Conservation (phyloP, 2,888 invertebrate species). For the Hypolimnas misippus region DNA sequence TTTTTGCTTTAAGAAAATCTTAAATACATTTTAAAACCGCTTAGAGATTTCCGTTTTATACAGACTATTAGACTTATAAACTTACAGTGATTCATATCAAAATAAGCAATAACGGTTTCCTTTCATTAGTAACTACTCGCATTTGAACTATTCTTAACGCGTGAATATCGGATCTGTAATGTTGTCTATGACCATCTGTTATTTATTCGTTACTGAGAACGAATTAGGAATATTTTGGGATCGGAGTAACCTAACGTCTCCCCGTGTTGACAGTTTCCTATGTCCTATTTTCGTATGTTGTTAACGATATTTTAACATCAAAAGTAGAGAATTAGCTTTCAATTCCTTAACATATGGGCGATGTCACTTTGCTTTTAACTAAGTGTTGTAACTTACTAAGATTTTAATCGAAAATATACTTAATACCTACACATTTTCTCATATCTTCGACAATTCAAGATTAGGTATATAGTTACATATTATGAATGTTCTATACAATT, state of each 20-base stretch:
- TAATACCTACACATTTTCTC: no score
- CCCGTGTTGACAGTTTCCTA: conserved; percentile 21
- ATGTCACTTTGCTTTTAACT: conserved; percentile 9
- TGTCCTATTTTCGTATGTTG: conserved; percentile 30
- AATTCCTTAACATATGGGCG: conserved; percentile 10
- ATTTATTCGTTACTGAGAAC: conserved; percentile 18
- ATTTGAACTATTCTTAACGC: conserved; percentile 15
- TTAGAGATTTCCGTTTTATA: conserved; percentile 16
- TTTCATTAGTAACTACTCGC: conserved; percentile 17
- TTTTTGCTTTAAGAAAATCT: conserved; percentile 5
- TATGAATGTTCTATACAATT: no score
- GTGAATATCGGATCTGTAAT: conserved; percentile 6
- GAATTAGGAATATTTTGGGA: conserved; percentile 22
- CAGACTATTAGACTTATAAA: conserved; percentile 27
- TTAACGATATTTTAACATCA: conserved; percentile 39
- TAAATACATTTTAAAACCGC: conserved; percentile 22
- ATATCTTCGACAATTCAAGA: no score
- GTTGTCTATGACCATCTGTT: conserved; percentile 1
- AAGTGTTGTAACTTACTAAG: conserved; percentile 5
- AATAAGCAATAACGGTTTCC: conserved; percentile 17
- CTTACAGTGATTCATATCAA: conserved; percentile 26
- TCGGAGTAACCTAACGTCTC: conserved; percentile 14
- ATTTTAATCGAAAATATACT: conserved; percentile 1
- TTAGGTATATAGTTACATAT: no score
- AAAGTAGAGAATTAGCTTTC: conserved; percentile 11